Evolutionary conservation across 2,888 invertebrate genomes (phyloP).

Genomic region (Metallyticus violacea): DNA sequence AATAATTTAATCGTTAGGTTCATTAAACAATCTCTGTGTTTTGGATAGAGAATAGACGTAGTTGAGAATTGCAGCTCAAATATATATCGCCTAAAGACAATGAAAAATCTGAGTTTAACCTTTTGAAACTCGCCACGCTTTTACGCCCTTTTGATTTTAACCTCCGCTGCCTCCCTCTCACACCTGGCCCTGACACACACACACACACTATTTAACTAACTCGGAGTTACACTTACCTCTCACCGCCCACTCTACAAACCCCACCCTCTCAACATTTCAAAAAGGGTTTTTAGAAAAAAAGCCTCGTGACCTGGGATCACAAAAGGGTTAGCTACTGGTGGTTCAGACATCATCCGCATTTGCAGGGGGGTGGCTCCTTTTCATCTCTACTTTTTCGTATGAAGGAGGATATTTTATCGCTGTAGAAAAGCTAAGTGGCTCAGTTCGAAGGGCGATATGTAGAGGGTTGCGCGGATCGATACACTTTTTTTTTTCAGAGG

Average conservation of each 20-base stretch:
- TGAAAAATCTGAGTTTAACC: not conserved
- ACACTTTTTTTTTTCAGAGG: not conserved
- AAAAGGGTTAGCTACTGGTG: not conserved
- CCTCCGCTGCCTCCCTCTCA: too few relatives aligned
- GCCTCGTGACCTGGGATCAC: not conserved
- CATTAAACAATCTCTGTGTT: too few relatives aligned
- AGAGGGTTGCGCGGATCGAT: not conserved
- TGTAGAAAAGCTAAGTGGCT: conserved; percentile 15
- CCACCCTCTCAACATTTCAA: not conserved
- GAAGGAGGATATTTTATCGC: conserved; percentile 18
- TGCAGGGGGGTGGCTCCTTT: too few relatives aligned
- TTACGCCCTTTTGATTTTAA: too few relatives aligned
- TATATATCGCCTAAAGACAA: not conserved
- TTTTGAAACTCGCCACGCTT: not conserved
- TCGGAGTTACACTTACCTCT: too few relatives aligned
- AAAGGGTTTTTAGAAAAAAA: too few relatives aligned
- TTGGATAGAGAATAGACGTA: too few relatives aligned
- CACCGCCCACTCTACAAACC: too few relatives aligned
- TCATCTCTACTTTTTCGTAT: not conserved
- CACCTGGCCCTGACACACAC: not conserved
- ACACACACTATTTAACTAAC: not conserved
- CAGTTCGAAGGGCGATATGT: conserved; percentile 9
- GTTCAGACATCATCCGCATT: too few relatives aligned
- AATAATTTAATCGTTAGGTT: too few relatives aligned
- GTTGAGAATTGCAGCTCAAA: too few relatives aligned